phyloP scores from a whole-genome alignment of 2,888 invertebrate genomes.

The Trissoscelio sp. region DNA sequence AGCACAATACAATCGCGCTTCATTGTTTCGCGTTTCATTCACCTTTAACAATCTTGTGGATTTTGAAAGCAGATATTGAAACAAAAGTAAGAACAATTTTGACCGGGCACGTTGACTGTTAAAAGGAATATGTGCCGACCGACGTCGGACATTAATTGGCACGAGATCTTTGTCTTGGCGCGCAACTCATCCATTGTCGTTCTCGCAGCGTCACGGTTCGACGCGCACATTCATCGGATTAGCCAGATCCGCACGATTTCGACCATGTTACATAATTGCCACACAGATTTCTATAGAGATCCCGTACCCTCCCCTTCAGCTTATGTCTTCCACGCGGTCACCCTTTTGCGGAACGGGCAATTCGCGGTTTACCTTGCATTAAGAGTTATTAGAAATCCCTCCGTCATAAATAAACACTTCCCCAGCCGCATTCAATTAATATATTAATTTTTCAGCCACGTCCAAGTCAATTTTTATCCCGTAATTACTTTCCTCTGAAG shows the following conservation, averaged over 20 bases:
- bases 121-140: conserved; percentile 73
- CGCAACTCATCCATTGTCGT: conserved; percentile 80
- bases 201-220: conserved; percentile 80
- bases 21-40: conserved; percentile 3
- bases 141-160: conserved; percentile 83
- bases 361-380: conserved; percentile 66
- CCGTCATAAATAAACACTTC: conserved; percentile 40
- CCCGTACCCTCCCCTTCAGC: conserved; percentile 60
- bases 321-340: conserved; percentile 63
- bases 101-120: conserved; percentile 40
- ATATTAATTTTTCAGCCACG: conserved; percentile 14
- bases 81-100: conserved; percentile 57
- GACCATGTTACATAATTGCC: conserved; percentile 80
- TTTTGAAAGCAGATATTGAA: conserved; percentile 39
- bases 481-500: no score
- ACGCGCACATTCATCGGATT: conserved; percentile 81
- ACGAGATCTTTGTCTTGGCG: conserved; percentile 81
- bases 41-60: conserved; percentile 47
- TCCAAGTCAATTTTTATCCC: not conserved
- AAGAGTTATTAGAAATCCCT: conserved; percentile 53
- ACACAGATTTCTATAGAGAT: conserved; percentile 78
- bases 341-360: conserved; percentile 53
- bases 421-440: conserved; percentile 19
- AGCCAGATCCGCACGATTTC: conserved; percentile 78
- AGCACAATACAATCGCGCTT: no score